These are phyloP conservation scores for Stigmatopora nigra DNA, from an alignment of 2,113 vertebrate species.

Conservation along the genomic window DNA sequence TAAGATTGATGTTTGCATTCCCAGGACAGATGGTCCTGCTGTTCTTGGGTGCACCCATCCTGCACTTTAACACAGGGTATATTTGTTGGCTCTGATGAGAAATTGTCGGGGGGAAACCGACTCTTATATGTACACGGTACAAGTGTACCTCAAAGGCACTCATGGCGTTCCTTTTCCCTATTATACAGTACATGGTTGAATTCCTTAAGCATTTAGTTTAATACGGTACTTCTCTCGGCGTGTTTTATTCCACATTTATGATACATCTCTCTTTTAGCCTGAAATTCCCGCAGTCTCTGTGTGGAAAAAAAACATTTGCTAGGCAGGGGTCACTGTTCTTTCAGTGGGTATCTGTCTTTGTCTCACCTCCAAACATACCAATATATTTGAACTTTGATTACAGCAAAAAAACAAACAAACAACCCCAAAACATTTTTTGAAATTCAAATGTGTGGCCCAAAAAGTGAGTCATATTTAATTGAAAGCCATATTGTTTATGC, in stretches of 20 bases:
- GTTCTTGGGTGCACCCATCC: constrained; percentile 54
- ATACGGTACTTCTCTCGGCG: background rate
- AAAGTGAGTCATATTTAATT: constrained; percentile 70
- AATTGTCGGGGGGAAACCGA: constrained; percentile 44
- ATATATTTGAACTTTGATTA: too few relatives aligned
- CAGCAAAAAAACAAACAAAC: constrained; percentile 22
- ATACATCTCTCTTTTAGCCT: background rate
- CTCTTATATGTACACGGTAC: constrained; percentile 41
- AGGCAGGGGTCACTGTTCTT: background rate
- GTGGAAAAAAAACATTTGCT: background rate
- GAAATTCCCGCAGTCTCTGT: background rate
- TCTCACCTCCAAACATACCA: too few relatives aligned
- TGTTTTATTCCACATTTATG: background rate
- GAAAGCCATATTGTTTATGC: constrained; percentile 68
- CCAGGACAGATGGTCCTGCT: constrained; percentile 65
- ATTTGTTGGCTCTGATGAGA: constrained; percentile 58
- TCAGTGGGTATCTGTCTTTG: too few relatives aligned
- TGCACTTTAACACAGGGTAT: constrained; percentile 58
- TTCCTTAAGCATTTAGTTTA: constrained; percentile 13
- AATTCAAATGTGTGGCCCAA: constrained; percentile 28
- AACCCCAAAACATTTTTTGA: too few relatives aligned
- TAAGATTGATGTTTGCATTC: constrained; percentile 67
- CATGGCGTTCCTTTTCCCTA: constrained; percentile 32
- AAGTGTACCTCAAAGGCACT: constrained; percentile 45
- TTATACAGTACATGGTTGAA: constrained; percentile 22